Evolutionary conservation across 2,888 invertebrate genomes (phyloP).

Genomic region (Lithophane leautieri): DNA sequence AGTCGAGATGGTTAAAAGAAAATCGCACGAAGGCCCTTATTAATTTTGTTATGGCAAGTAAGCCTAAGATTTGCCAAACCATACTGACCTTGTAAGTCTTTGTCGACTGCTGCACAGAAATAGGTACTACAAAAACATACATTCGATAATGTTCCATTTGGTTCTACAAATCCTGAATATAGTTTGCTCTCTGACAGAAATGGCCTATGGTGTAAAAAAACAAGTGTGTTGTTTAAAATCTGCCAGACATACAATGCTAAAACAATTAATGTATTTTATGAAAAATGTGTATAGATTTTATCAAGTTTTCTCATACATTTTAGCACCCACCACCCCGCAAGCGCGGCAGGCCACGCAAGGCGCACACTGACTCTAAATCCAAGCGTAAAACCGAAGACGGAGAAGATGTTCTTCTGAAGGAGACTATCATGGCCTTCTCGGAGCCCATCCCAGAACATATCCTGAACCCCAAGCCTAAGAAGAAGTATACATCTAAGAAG

Average conservation of each 20-base stretch:
- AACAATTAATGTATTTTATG: background rate
- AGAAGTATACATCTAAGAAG: slow-evolving; percentile 78
- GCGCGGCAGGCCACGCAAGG: slow-evolving; percentile 85
- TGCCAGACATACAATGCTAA: background rate
- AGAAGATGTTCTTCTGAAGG: slow-evolving; percentile 86
- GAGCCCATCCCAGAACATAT: slow-evolving; percentile 88
- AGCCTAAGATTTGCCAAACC: background rate
- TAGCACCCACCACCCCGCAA: slow-evolving; percentile 68
- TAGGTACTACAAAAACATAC: background rate
- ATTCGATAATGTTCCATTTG: too few relatives aligned
- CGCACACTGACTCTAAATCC: slow-evolving; percentile 44
- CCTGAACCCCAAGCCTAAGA: slow-evolving; percentile 85
- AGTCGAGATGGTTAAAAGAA: too few relatives aligned
- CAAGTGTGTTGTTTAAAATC: background rate
- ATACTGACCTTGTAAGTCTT: background rate
- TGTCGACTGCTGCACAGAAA: background rate
- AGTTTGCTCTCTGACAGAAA: background rate
- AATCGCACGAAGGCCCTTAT: too few relatives aligned
- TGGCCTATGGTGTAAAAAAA: background rate
- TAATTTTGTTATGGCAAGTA: too few relatives aligned
- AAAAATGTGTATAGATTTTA: background rate
- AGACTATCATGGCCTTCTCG: slow-evolving; percentile 87
- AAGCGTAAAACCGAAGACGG: slow-evolving; percentile 72
- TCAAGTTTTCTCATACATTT: background rate
- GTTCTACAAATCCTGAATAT: background rate